Conservation (phyloP, 2,888 invertebrate species). For the Habroteleia sp. region DNA sequence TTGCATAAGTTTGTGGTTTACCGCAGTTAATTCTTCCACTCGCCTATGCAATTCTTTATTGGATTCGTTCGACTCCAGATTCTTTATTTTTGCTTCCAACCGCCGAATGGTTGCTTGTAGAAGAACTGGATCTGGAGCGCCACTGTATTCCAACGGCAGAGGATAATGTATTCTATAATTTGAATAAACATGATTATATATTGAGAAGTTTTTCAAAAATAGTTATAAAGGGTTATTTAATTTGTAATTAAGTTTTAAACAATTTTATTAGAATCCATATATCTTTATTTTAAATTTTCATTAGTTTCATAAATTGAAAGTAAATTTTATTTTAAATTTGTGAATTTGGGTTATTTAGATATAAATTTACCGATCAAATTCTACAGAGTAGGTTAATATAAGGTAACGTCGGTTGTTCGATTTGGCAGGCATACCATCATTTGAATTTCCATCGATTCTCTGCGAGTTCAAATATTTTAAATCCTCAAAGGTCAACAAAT, state of each 20-base stretch:
- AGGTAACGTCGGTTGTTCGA: slow-evolving; percentile 82
- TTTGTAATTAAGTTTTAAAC: too few species aligned
- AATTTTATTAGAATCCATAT: too few species aligned
- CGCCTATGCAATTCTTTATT: slow-evolving; percentile 73
- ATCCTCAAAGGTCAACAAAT: slow-evolving; percentile 82
- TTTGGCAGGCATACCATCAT: slow-evolving; percentile 68
- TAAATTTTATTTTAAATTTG: too few species aligned
- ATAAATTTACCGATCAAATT: slow-evolving; percentile 82
- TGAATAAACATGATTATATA: too few species aligned
- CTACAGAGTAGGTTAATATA: slow-evolving; percentile 82
- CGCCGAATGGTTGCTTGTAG: slow-evolving; percentile 82
- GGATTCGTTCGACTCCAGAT: slow-evolving; percentile 72
- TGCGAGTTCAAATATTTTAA: slow-evolving; percentile 81
- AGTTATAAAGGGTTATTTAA: too few species aligned
- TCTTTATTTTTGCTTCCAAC: slow-evolving; percentile 81
- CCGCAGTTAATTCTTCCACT: slow-evolving; percentile 69
- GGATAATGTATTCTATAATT: slow-evolving; percentile 82
- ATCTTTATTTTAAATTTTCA: too few species aligned
- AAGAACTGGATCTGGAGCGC: slow-evolving; percentile 82
- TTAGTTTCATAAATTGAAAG: too few species aligned
- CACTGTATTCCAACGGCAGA: slow-evolving; percentile 82
- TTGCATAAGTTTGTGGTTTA: slow-evolving; percentile 69
- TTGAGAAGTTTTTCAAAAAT: too few species aligned
- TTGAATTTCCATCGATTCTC: slow-evolving; percentile 73
- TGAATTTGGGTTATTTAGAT: too few species aligned